Base-by-base conservation (phyloP, 2,888 invertebrate genomes). In the Oscheius sp. region DNA sequence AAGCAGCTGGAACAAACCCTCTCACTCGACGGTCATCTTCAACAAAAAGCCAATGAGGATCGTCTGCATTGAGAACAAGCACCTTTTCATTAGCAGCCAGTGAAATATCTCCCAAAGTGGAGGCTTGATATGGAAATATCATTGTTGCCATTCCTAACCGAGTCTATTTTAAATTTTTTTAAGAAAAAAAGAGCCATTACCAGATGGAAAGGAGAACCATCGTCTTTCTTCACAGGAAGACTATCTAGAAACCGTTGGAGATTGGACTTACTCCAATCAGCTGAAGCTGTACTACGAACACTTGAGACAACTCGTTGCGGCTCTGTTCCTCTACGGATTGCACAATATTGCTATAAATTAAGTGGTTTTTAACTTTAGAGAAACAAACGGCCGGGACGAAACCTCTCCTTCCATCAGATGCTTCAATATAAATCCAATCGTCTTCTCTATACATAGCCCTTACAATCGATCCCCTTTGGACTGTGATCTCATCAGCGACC, bases 401-500 rank as follows among this genome's bases (percentile, higher is more conserved):
- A n/a, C 77, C 77, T 10, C 72, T 57, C 17, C 74, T 23, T 10
- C 77, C 77, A 58, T 78, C 75, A 1, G 68, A 46, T 5, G 67
- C 64, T 20, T 78, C 72, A 1, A 75, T 72, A 50, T 78, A 78
- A 27, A 78, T 72, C 77, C 77, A 78, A 48, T 78, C 73, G 33
- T 78, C 73, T 17, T 78, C 77, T 10, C 71, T 72, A 50, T 75
- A 78, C 42, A 78, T 46, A 5, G 77, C 64, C 29, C 63, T 50
- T 6, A 64, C 52, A 6, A 39, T 48, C 3, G 46, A 45, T 8
- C 69, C 53, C n/a, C 34, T 31, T 25, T 48, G 45, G 10, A 65
- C 69, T 12, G 25, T 55, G 5, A 58, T 12, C 61, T 68, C 57
- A 33, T 55, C 64, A 5, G 53, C 27, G 20, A 57, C 70, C 66